These are phyloP conservation scores for Aspidiotus destructor DNA, from an alignment of 2,888 invertebrate species.

Conservation along the genomic window DNA sequence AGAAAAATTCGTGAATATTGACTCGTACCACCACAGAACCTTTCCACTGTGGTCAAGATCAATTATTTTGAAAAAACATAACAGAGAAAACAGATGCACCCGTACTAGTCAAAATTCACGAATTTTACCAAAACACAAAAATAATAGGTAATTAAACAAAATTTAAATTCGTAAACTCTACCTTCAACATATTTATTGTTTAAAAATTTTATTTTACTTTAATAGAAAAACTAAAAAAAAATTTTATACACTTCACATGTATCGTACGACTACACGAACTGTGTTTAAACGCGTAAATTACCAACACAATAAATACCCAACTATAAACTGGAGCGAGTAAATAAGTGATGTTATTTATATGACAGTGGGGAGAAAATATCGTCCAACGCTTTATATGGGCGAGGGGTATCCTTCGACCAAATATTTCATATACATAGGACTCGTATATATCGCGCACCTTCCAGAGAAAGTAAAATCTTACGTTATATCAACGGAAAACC, in stretches of 20 bases:
- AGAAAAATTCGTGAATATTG: too few species aligned
- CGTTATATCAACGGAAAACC: not conserved
- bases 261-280: not conserved
- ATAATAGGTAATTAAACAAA: too few species aligned
- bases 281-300: slow-evolving; percentile 16
- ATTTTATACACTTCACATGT: not conserved
- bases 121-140: too few species aligned
- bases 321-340: slow-evolving; percentile 31
- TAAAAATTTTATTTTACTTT: not conserved
- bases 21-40: too few species aligned
- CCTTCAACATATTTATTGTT: not conserved
- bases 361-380: slow-evolving; percentile 22
- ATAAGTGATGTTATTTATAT: slow-evolving; percentile 31
- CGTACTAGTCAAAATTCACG: too few species aligned
- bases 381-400: slow-evolving; percentile 10
- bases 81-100: too few species aligned
- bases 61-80: too few species aligned
- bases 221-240: not conserved
- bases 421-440: not conserved
- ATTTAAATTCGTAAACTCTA: not conserved
- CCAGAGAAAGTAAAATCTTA: slow-evolving; percentile 2
- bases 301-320: slow-evolving; percentile 28
- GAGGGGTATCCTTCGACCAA: slow-evolving; percentile 19
- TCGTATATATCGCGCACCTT: not conserved
- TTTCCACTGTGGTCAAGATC: too few species aligned